These are phyloP conservation scores for Salpingus planirostris DNA, from an alignment of 2,888 invertebrate species.

Conservation along the genomic window DNA sequence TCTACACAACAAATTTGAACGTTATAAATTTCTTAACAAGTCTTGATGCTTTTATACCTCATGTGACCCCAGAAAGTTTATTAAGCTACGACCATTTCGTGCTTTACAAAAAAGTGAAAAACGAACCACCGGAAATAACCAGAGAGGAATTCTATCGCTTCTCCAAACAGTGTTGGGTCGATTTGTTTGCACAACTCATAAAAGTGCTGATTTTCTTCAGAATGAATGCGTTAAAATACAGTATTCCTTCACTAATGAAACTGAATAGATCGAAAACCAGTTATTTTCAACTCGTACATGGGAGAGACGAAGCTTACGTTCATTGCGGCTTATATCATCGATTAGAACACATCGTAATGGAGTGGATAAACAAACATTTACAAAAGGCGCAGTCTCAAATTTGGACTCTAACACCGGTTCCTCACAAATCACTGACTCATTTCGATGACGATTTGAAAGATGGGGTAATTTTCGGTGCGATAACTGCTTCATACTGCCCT, in stretches of 20 bases:
- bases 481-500: slow-evolving; percentile 50
- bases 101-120: slow-evolving; percentile 19
- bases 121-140: slow-evolving; percentile 8
- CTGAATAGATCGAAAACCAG: too few species aligned
- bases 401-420: slow-evolving; percentile 37
- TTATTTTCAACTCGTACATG: too few species aligned
- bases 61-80: too few species aligned
- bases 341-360: too few species aligned
- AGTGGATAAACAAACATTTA: slow-evolving; percentile 41
- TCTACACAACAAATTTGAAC: too few species aligned
- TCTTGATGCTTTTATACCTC: too few species aligned
- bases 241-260: too few species aligned
- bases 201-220: slow-evolving; percentile 48
- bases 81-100: slow-evolving; percentile 39
- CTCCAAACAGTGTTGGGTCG: slow-evolving; percentile 49
- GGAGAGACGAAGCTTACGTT: too few species aligned
- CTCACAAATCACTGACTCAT: slow-evolving; percentile 2
- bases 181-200: slow-evolving; percentile 53
- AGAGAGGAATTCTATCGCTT: slow-evolving; percentile 21
- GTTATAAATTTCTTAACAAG: too few species aligned
- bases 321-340: too few species aligned
- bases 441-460: slow-evolving; percentile 47
- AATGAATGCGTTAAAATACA: too few species aligned
- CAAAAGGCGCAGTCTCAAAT: slow-evolving; percentile 36
- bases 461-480: slow-evolving; percentile 47